A percentile compares a stretch with the other conserved stretches of the same genome.
Conservation (phyloP, 2,888 invertebrate genomes). For the Pterostichus niger region DNA sequence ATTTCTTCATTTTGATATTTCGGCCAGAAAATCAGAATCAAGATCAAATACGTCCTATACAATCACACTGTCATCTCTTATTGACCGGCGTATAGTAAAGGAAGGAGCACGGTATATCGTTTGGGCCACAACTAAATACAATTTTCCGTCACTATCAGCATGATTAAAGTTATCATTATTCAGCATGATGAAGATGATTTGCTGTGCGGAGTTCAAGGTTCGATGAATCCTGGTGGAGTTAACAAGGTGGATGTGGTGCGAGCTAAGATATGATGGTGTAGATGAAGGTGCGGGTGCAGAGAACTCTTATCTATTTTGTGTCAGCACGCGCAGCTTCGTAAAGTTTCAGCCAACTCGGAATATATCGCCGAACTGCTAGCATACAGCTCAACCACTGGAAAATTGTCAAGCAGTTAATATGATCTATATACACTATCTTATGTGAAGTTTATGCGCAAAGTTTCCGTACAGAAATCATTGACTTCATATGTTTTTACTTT, state of each 20-base stretch:
- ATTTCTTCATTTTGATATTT: too few species aligned
- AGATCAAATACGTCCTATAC: too few species aligned
- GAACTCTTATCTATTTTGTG: conserved; percentile 63
- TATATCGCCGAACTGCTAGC: conserved; percentile 55
- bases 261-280: not conserved
- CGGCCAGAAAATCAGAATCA: too few species aligned
- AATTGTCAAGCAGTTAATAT: conserved; percentile 59
- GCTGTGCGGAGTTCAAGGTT: not conserved
- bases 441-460: not conserved
- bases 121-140: too few species aligned
- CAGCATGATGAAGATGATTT: not conserved
- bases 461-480: not conserved
- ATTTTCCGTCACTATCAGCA: too few species aligned
- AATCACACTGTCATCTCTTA: too few species aligned
- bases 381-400: conserved; percentile 60
- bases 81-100: too few species aligned
- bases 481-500: too few species aligned
- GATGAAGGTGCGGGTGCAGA: conserved; percentile 15
- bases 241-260: not conserved
- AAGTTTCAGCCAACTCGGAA: conserved; percentile 50
- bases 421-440: conserved; percentile 30
- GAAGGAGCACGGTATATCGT: too few species aligned
- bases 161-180: not conserved
- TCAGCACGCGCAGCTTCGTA: conserved; percentile 49
- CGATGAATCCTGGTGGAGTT: conserved; percentile 7